Conservation (phyloP, 2,888 invertebrate species). For the Yponomeuta cagnagella region DNA sequence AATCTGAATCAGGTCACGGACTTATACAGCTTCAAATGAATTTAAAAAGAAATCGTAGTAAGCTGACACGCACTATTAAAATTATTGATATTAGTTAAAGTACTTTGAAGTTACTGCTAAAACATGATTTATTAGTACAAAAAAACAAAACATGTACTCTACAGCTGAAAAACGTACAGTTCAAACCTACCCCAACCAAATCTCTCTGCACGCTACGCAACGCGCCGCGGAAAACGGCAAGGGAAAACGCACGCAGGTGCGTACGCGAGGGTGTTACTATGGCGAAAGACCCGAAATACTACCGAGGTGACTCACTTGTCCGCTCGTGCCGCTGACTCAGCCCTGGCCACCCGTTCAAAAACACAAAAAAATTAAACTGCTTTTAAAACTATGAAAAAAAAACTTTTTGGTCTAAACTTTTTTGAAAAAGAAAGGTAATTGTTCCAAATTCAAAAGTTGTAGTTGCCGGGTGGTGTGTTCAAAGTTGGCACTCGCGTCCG, state of each 20-base stretch:
- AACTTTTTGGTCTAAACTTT: conserved; percentile 15
- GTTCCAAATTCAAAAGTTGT: conserved; percentile 14
- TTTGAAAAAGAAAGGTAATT: conserved; percentile 10
- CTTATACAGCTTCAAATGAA: too few relatives aligned
- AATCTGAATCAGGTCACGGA: too few relatives aligned
- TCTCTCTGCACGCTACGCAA: conserved; percentile 13
- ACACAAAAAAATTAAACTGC: conserved; percentile 16
- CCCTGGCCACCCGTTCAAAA: conserved; percentile 36
- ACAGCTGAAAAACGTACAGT: too few relatives aligned
- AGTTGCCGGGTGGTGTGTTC: conserved; percentile 22
- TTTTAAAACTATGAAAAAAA: conserved; percentile 18
- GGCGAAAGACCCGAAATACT: conserved; percentile 37
- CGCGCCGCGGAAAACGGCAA: neutral
- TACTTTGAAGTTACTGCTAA: too few relatives aligned
- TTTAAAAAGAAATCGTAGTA: too few relatives aligned
- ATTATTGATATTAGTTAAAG: too few relatives aligned
- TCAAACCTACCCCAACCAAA: conserved; percentile 14
- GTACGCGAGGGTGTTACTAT: conserved; percentile 64
- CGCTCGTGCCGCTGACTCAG: conserved; percentile 62
- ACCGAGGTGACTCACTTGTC: conserved; percentile 59
- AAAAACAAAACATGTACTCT: too few relatives aligned
- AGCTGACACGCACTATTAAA: too few relatives aligned
- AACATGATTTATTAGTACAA: too few relatives aligned
- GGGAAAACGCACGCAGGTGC: conserved; percentile 19
- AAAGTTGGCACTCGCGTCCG: conserved; percentile 66